phyloP scores from a whole-genome alignment of 2,888 invertebrate genomes.

The Agriopis leucophaearia region DNA sequence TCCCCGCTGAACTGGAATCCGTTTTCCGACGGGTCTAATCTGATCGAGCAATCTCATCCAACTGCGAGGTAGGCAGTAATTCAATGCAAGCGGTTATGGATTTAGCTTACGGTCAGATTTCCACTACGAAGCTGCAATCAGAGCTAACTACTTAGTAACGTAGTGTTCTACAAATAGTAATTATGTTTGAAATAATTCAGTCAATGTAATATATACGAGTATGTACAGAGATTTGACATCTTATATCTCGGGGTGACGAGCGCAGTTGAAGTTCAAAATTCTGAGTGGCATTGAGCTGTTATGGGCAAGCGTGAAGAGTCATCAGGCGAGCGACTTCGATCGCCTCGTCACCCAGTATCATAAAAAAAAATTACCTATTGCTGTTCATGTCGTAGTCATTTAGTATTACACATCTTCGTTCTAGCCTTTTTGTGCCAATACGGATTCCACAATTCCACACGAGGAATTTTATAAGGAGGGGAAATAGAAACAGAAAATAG shows the following conservation, averaged over 20 bases:
- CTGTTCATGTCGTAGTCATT: no score
- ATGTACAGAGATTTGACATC: no score
- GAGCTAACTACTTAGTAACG: slow-evolving; percentile 14
- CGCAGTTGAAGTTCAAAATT: no score
- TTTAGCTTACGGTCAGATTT: slow-evolving; percentile 36
- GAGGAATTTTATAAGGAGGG: background rate
- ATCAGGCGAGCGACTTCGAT: no score
- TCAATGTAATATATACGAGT: no score
- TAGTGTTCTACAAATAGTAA: slow-evolving; percentile 9
- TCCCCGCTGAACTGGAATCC: slow-evolving; percentile 28
- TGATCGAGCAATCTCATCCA: slow-evolving; percentile 36
- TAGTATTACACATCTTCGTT: background rate
- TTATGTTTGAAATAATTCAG: background rate
- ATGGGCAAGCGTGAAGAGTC: no score
- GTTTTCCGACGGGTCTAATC: slow-evolving; percentile 27
- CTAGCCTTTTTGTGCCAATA: background rate
- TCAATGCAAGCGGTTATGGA: slow-evolving; percentile 38
- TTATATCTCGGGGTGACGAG: no score
- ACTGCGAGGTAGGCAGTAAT: slow-evolving; percentile 35
- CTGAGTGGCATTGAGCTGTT: no score
- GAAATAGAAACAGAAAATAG: no score
- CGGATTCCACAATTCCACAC: background rate
- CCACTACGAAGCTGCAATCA: slow-evolving; percentile 30
- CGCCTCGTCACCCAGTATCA: no score
- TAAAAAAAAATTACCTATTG: no score